These are phyloP conservation scores for Cryptoprocta ferox DNA, from an alignment of 2,797 vertebrate species.

Conservation along the genomic window DNA sequence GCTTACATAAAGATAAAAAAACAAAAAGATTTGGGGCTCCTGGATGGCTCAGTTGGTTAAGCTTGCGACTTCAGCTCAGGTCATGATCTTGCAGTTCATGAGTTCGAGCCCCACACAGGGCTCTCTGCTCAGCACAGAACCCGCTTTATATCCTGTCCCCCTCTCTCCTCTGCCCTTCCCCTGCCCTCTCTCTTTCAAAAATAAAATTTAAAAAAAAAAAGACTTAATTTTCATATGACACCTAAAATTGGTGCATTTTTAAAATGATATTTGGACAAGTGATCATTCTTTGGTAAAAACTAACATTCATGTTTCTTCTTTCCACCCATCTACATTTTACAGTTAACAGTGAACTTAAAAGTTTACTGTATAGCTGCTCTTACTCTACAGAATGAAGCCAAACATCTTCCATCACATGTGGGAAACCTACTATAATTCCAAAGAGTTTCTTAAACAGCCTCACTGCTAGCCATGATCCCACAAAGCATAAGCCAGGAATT, in stretches of 20 bases:
- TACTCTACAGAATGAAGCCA: constrained; percentile 33
- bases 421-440: constrained; percentile 18
- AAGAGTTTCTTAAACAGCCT: background rate
- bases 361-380: constrained; percentile 4
- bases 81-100: no score
- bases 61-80: no score
- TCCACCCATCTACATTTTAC: background rate
- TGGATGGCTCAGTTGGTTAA: no score
- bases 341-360: background rate
- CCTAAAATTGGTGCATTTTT: background rate
- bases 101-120: no score
- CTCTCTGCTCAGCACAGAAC: no score
- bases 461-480: background rate
- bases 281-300: background rate
- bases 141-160: no score
- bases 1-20: constrained; percentile 27
- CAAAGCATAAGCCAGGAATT: constrained; percentile 16
- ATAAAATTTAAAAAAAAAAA: background rate
- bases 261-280: background rate
- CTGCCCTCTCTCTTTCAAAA: no score
- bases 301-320: background rate
- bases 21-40: background rate
- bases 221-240: background rate
- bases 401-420: background rate
- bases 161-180: no score